These are phyloP conservation scores for Cacoxenus indagator DNA, from an alignment of 2,888 invertebrate species.

Conservation along the genomic window DNA sequence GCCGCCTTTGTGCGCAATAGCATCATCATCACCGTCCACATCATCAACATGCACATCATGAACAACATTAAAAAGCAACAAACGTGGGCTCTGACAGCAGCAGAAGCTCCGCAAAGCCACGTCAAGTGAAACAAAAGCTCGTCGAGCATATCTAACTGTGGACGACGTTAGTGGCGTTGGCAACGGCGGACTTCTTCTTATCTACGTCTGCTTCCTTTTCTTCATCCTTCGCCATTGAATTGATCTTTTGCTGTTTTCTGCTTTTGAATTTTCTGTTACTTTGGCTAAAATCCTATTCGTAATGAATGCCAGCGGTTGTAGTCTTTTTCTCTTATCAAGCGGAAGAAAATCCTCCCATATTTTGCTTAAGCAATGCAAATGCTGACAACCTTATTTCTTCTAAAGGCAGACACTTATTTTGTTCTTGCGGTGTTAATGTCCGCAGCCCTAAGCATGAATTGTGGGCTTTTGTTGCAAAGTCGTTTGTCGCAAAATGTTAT, in stretches of 20 bases:
- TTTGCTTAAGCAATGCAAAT: no score
- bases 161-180: neutral
- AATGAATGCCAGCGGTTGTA: neutral
- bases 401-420: constrained; percentile 39
- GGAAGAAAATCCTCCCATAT: no score
- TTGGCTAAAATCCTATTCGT: constrained; percentile 7
- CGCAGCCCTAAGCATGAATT: constrained; percentile 8
- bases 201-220: neutral
- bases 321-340: constrained; percentile 5
- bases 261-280: constrained; percentile 39
- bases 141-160: neutral
- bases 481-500: neutral
- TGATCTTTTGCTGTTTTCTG: constrained; percentile 61
- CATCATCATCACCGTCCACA: neutral
- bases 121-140: constrained; percentile 5
- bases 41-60: neutral
- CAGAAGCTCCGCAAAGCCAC: constrained; percentile 14
- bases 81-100: no score
- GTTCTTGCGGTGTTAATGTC: no score
- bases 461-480: constrained; percentile 38
- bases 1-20: neutral
- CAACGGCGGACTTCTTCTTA: neutral
- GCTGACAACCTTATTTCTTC: constrained; percentile 21
- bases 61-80: constrained; percentile 11
- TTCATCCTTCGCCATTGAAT: constrained; percentile 32